Evolutionary conservation across 2,888 invertebrate species (phyloP), one percentile per base, ranked within the genome.

Genomic region (Miltochrista miniata): DNA sequence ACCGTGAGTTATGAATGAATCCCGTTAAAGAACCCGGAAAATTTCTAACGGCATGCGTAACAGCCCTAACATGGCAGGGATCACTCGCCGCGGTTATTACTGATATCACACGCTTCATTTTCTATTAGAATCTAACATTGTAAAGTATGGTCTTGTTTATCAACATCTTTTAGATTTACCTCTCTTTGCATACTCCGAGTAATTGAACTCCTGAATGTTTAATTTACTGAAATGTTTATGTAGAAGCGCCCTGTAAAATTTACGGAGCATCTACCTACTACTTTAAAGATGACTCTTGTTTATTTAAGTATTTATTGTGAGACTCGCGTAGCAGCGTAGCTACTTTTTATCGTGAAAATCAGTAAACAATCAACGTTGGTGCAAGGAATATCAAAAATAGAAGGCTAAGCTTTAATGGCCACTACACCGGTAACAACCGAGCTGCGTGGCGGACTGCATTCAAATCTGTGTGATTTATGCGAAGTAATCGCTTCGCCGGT

Each of bases 1-100:
- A 62, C 88, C 89, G 88, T 88, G 87, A 90, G 90, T 91, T 91
- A 91, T 91, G 91, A 90, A 91, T 89, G 90, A 89, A 89, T 87
- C 89, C 87, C 85, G 90, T 83, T 87, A 89, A 90, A 90, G 87
- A 90, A 85, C 85, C 90, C 87, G 89, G 90, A 91, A 90, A 90
- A 90, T 90, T 90, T 87, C 81, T 82, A 87, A 83, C 89, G 81
- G 82, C 79, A 76, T 71, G 76, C 73, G 74, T 71, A 70, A 63
- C 74, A 69, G 72, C 66, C 70, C 65, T 70, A 75, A 73, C 76
- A 75, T 65, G 74, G 72, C 58, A 57, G 61, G 68, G 65, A 67
- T 75, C 64, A 68, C 56, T 63, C 62, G 57, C 59, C 59, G 54
- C 59, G 43, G 48, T 56, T 57, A 59, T 56, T 56, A 55, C 44